Evolutionary conservation across 2,888 invertebrate species (phyloP).

Genomic region (Ernsta delagoae): DNA sequence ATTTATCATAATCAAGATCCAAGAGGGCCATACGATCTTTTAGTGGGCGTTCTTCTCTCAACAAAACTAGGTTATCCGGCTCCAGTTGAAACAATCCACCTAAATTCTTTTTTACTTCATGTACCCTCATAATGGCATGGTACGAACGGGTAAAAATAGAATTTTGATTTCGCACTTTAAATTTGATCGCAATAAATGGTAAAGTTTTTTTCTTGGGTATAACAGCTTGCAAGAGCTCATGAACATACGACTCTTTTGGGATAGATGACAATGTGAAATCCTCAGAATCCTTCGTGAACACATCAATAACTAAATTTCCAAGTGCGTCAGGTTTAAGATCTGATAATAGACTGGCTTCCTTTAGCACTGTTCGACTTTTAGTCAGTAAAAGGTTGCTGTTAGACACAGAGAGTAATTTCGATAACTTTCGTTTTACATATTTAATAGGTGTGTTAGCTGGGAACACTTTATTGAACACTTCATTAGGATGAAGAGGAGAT

Average conservation of each 20-base stretch:
- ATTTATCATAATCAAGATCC: conserved; percentile 78
- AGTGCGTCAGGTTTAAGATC: conserved; percentile 69
- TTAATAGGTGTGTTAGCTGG: conserved; percentile 73
- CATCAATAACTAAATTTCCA: conserved; percentile 72
- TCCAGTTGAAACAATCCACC: conserved; percentile 84
- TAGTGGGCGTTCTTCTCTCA: conserved; percentile 71
- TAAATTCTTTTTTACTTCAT: conserved; percentile 86
- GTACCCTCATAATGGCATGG: conserved; percentile 79
- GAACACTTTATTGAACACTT: conserved; percentile 75
- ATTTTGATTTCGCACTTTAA: conserved; percentile 70
- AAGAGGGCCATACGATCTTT: conserved; percentile 73
- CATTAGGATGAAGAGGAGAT: conserved; percentile 67
- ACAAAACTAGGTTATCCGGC: conserved; percentile 75
- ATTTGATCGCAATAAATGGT: conserved; percentile 79
- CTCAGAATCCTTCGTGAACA: conserved; percentile 74
- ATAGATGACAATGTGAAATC: conserved; percentile 69
- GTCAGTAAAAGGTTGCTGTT: conserved; percentile 70
- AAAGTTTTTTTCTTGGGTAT: conserved; percentile 69
- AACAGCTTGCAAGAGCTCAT: conserved; percentile 69
- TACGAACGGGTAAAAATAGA: conserved; percentile 81
- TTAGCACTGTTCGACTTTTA: conserved; percentile 73
- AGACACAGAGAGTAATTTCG: conserved; percentile 69
- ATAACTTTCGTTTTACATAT: conserved; percentile 73
- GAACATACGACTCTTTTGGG: conserved; percentile 73
- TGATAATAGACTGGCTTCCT: conserved; percentile 66